phyloP scores from a whole-genome alignment of 2,888 invertebrate species.

The Eristalinus sepulchralis region DNA sequence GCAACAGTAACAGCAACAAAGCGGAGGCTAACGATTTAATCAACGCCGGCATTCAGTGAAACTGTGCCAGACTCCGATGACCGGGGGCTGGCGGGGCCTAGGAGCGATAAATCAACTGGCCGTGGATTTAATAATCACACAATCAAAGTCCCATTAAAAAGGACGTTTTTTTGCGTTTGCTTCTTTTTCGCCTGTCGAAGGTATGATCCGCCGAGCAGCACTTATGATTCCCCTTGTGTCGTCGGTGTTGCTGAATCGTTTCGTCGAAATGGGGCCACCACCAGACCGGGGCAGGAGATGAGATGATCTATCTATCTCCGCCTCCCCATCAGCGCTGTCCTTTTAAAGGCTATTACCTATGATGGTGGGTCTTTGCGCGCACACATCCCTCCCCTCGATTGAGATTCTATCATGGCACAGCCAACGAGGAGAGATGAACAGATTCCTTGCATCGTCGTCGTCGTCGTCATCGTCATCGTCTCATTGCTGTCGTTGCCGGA shows the following conservation, averaged over 20 bases:
- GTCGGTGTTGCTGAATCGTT: slow-evolving; percentile 21
- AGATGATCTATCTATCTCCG: slow-evolving; percentile 48
- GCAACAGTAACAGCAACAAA: slow-evolving; percentile 14
- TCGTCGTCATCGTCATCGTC: background rate
- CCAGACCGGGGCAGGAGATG: background rate
- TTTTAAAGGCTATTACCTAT: slow-evolving; percentile 61
- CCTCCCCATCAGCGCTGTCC: slow-evolving; percentile 53
- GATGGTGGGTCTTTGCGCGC: slow-evolving; percentile 28
- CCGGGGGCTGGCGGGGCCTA: background rate
- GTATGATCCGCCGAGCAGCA: slow-evolving; percentile 54
- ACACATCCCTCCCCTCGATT: slow-evolving; percentile 37
- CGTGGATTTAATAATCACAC: slow-evolving; percentile 64
- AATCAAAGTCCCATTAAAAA: slow-evolving; percentile 62
- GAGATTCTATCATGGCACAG: slow-evolving; percentile 46
- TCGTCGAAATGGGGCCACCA: slow-evolving; percentile 49
- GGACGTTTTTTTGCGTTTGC: slow-evolving; percentile 49
- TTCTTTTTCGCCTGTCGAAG: slow-evolving; percentile 35
- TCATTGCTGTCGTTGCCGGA: background rate
- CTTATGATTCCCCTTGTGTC: slow-evolving; percentile 32
- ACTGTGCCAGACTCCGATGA: slow-evolving; percentile 55
- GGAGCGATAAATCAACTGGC: slow-evolving; percentile 47
- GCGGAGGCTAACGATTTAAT: slow-evolving; percentile 64
- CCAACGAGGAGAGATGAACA: slow-evolving; percentile 33
- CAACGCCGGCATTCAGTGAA: slow-evolving; percentile 61
- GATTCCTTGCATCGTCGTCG: slow-evolving; percentile 33